Base-by-base conservation (phyloP, 2,888 invertebrate species). In the Platycnemis pennipes region DNA sequence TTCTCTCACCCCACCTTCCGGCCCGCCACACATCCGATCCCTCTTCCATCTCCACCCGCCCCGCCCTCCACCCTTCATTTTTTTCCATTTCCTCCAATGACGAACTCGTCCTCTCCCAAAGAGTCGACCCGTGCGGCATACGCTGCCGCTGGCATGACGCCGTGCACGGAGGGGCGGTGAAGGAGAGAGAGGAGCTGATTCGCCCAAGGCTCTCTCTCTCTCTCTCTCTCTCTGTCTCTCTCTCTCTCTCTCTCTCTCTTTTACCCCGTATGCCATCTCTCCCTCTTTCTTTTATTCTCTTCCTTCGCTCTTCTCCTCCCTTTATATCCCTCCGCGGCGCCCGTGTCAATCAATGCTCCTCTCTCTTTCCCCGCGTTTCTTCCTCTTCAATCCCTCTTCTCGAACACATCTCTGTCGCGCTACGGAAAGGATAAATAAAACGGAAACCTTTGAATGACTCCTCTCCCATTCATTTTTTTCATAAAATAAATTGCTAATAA, bases 281-380 rank as follows among this genome's bases (percentile, higher is more conserved):
- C n/a, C n/a, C n/a, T n/a, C n/a, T n/a, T n/a, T n/a, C n/a, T n/a
- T n/a, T n/a, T n/a, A n/a, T n/a, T n/a, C n/a, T n/a, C n/a, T n/a
- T n/a, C n/a, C n/a, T n/a, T n/a, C n/a, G n/a, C n/a, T n/a, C n/a
- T n/a, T n/a, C n/a, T n/a, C n/a, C n/a, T n/a, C n/a, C n/a, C n/a
- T n/a, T n/a, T n/a, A n/a, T n/a, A 22, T 45, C 88, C 88, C n/a
- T n/a, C 45, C 45, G 44, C 26, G 88, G 88, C 19, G 26, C 45
- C 45, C 88, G 22, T 88, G 88, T 88, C 88, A 88, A 88, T 88
- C 88, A 88, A 77, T 45, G 19, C n/a, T 88, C 88, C 45, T 44
- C 45, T 22, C n/a, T n/a, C n/a, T n/a, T n/a, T n/a, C 49, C 49
- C 49, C 49, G 19, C 49, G 19, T 49, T 49, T 49, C 49, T 11